A percentile compares a stretch with the other conserved stretches of the same genome.
phyloP scores from a whole-genome alignment of 2,113 vertebrate genomes.

The Mugil cephalus region DNA sequence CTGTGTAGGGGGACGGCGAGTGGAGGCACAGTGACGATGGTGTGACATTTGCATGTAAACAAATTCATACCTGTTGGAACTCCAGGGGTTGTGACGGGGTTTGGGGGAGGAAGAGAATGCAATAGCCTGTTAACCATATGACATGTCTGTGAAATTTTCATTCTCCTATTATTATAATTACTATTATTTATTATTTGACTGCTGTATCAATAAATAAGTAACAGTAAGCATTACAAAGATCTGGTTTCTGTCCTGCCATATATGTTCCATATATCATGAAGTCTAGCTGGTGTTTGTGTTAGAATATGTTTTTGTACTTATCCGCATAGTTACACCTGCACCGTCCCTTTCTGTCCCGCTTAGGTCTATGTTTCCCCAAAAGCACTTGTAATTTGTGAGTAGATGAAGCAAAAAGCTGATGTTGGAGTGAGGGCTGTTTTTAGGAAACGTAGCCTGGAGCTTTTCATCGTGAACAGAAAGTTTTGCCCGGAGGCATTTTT shows the following conservation, averaged over 20 bases:
- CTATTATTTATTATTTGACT: slow-evolving; percentile 67
- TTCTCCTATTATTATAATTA: slow-evolving; percentile 66
- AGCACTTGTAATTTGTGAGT: slow-evolving; percentile 27
- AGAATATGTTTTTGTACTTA: slow-evolving; percentile 72
- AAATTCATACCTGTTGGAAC: slow-evolving; percentile 79
- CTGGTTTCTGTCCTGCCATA: slow-evolving; percentile 51
- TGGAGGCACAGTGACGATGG: slow-evolving; percentile 81
- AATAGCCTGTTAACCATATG: slow-evolving; percentile 76
- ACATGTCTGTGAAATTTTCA: slow-evolving; percentile 78
- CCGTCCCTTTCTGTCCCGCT: slow-evolving; percentile 43
- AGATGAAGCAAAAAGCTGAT: slow-evolving; percentile 40
- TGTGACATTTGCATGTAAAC: slow-evolving; percentile 84
- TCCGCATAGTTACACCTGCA: slow-evolving; percentile 32
- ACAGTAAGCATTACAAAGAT: slow-evolving; percentile 33
- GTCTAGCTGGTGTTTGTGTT: slow-evolving; percentile 73
- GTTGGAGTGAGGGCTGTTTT: slow-evolving; percentile 49
- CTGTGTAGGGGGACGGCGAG: slow-evolving; percentile 80
- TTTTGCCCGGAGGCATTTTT: slow-evolving; percentile 66
- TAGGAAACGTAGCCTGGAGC: slow-evolving; percentile 51
- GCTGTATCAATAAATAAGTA: slow-evolving; percentile 66
- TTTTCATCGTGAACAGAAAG: slow-evolving; percentile 44
- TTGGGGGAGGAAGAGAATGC: slow-evolving; percentile 64
- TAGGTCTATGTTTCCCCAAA: slow-evolving; percentile 44
- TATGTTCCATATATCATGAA: slow-evolving; percentile 48
- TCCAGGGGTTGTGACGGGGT: slow-evolving; percentile 60